A percentile compares a stretch with the other conserved stretches of the same genome.
phyloP scores from a whole-genome alignment of 2,888 invertebrate species.

The Hydrotaea cyrtoneurina region DNA sequence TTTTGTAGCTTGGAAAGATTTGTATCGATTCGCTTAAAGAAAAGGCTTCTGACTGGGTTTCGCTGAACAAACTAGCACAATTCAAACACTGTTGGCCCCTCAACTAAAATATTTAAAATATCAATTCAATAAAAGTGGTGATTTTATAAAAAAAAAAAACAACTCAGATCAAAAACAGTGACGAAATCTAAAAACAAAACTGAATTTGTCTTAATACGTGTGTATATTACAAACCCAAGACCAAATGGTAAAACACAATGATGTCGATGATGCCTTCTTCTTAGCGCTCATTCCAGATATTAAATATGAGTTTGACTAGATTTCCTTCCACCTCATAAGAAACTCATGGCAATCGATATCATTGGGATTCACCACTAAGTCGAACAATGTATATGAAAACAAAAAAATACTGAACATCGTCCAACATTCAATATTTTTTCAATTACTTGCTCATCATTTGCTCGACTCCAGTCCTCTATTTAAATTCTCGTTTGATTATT shows the following conservation, averaged over 20 bases:
- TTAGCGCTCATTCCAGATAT: too few relatives aligned
- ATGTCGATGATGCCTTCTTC: too few relatives aligned
- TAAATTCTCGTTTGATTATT: background rate
- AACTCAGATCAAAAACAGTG: constrained; percentile 31
- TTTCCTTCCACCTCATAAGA: too few relatives aligned
- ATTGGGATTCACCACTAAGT: too few relatives aligned
- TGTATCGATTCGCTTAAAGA: too few relatives aligned
- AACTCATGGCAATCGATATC: too few relatives aligned
- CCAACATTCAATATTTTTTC: background rate
- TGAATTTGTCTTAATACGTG: background rate
- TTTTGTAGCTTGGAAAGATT: too few relatives aligned
- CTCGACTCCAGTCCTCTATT: background rate
- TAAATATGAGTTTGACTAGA: too few relatives aligned
- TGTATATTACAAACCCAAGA: constrained; percentile 20
- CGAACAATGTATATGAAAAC: too few relatives aligned
- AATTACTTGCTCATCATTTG: too few relatives aligned
- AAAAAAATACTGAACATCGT: background rate
- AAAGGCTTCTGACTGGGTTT: too few relatives aligned
- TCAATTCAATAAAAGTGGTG: constrained; percentile 20
- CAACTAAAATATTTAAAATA: background rate
- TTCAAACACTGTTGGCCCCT: background rate
- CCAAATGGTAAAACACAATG: background rate
- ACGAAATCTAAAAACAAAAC: background rate
- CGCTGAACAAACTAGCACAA: background rate
- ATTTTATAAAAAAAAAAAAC: constrained; percentile 25